These are phyloP conservation scores for Semicossyphus pulcher DNA, from an alignment of 2,113 vertebrate species.

Conservation along the genomic window DNA sequence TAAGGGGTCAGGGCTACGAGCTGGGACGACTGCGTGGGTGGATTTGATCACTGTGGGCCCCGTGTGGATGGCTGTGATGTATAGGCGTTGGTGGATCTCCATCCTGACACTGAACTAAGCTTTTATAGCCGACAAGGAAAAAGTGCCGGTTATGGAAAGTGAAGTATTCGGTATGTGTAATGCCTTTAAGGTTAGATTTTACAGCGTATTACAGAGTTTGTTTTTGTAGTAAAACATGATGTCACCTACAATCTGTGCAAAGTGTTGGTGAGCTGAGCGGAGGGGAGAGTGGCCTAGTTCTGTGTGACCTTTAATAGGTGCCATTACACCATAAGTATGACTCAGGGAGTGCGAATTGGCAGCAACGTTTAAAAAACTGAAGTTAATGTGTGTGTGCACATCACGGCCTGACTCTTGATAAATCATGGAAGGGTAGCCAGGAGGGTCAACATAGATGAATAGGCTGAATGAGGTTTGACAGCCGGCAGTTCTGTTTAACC, in stretches of 20 bases:
- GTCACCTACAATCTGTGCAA: constrained; percentile 34
- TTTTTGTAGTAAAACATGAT: constrained; percentile 47
- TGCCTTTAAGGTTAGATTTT: constrained; percentile 50
- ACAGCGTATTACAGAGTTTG: neutral
- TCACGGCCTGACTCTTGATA: constrained; percentile 9
- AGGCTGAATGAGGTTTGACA: neutral
- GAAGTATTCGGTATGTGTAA: constrained; percentile 27
- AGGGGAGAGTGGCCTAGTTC: constrained; percentile 22
- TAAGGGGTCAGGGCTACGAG: constrained; percentile 51
- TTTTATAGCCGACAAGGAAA: constrained; percentile 10
- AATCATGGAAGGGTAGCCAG: constrained; percentile 21
- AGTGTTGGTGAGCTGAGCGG: constrained; percentile 27
- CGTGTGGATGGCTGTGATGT: constrained; percentile 9
- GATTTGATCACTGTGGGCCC: constrained; percentile 72
- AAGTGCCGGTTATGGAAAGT: constrained; percentile 29
- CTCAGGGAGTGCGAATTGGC: constrained; percentile 12
- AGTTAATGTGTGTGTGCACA: neutral
- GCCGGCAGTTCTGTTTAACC: neutral
- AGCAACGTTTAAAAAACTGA: constrained; percentile 9
- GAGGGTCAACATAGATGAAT: constrained; percentile 1
- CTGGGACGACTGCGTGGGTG: constrained; percentile 37
- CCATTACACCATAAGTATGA: constrained; percentile 34
- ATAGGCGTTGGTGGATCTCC: no score
- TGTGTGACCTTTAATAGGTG: constrained; percentile 52
- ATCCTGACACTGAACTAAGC: neutral